phyloP scores from a whole-genome alignment of 2,113 vertebrate genomes.

The Strigops habroptila region DNA sequence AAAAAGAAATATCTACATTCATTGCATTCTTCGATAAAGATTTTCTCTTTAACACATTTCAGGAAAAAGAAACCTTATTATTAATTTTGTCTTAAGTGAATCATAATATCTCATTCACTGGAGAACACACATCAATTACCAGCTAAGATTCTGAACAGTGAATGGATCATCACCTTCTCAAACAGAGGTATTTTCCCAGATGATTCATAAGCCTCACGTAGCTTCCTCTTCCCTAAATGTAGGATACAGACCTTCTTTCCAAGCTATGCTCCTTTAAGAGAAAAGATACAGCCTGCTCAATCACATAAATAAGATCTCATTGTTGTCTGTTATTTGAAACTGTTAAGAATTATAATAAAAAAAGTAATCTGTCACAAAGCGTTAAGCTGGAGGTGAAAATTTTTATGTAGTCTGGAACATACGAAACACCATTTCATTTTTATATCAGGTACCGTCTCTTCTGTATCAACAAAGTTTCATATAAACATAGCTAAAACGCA shows the following conservation, averaged over 20 bases:
- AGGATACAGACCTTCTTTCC: slow-evolving; percentile 39
- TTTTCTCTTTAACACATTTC: not conserved
- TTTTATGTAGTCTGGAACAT: not conserved
- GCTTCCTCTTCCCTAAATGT: slow-evolving; percentile 54
- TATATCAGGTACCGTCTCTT: not conserved
- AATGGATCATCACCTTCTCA: slow-evolving; percentile 60
- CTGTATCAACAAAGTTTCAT: not conserved
- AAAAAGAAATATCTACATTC: not conserved
- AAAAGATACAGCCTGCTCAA: not conserved
- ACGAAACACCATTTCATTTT: slow-evolving; percentile 22
- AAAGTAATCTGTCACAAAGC: not conserved
- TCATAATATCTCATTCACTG: not conserved
- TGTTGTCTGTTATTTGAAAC: slow-evolving; percentile 23
- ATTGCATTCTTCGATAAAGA: not conserved
- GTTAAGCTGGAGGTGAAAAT: not conserved
- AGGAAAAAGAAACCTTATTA: not conserved
- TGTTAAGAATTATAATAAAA: slow-evolving; percentile 1
- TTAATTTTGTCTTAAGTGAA: not conserved
- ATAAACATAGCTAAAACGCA: not conserved
- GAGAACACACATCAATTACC: not conserved
- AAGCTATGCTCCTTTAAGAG: slow-evolving; percentile 34
- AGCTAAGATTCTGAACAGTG: slow-evolving; percentile 32
- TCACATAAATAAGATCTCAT: not conserved
- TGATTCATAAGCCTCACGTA: slow-evolving; percentile 30
- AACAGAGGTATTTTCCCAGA: slow-evolving; percentile 47